Percentiles rank a stretch among this genome's conserved stretches.
Evolutionary conservation across 2,113 vertebrate genomes (phyloP).

Genomic region (Apistogramma diplotaenia): DNA sequence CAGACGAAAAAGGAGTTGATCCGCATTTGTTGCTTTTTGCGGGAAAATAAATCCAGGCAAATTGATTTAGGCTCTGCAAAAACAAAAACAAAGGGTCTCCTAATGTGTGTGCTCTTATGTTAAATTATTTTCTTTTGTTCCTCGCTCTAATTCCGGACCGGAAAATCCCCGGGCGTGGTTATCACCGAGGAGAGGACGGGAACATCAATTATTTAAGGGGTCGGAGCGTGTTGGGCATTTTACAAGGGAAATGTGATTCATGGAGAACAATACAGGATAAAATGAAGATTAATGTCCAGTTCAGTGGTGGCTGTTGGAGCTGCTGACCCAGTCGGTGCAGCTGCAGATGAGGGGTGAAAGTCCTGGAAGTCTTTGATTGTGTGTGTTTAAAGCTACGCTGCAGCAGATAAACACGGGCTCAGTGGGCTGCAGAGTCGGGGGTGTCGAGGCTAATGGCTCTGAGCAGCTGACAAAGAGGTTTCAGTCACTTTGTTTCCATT

Average conservation of each 20-base stretch:
- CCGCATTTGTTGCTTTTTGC: not conserved
- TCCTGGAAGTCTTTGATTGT: not conserved
- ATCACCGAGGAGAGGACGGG: not conserved
- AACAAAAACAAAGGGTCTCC: fast-evolving
- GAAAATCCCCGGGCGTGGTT: not conserved
- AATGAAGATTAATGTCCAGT: conserved; percentile 42
- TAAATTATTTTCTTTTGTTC: not conserved
- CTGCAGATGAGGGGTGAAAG: not conserved
- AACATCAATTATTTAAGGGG: conserved; percentile 27
- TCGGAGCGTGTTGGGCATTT: not conserved
- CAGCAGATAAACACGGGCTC: not conserved
- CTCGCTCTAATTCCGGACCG: not conserved
- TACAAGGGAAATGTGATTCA: conserved; percentile 32
- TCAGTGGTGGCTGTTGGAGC: not conserved
- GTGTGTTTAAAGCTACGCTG: not conserved
- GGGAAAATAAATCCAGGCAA: not conserved
- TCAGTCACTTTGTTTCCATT: conserved; percentile 24
- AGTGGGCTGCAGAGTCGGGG: not conserved
- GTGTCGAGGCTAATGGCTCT: not conserved
- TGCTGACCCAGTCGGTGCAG: conserved; percentile 25
- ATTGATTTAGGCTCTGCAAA: not conserved
- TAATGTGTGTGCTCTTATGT: not conserved
- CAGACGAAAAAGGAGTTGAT: not conserved
- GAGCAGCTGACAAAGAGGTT: conserved; percentile 3
- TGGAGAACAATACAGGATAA: conserved; percentile 1